A percentile compares a stretch with the other conserved stretches of the same genome.
phyloP scores from a whole-genome alignment of 2,113 vertebrate genomes.

The Grantiella picta region DNA sequence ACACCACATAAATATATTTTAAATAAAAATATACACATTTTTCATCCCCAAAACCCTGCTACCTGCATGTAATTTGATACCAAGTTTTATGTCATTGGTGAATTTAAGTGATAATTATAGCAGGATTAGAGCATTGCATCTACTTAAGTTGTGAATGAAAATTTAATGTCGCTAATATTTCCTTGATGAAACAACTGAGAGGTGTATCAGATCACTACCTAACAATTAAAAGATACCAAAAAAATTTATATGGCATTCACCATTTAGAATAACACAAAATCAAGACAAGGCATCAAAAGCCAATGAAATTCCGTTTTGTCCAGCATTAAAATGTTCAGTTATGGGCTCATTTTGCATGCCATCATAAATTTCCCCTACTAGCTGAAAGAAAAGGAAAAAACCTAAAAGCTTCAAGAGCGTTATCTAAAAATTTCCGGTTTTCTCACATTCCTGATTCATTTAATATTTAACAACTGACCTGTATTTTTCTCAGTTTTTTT shows the following conservation, averaged over 20 bases:
- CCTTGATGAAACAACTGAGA: slow-evolving; percentile 38
- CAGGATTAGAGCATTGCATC: slow-evolving; percentile 13
- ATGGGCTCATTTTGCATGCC: background rate
- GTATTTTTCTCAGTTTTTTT: background rate
- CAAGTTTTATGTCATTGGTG: slow-evolving; percentile 26
- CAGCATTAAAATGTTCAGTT: background rate
- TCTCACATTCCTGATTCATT: background rate
- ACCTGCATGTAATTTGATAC: background rate
- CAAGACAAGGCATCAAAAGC: slow-evolving; percentile 10
- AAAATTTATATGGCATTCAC: background rate
- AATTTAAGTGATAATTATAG: slow-evolving; percentile 42
- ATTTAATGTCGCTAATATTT: slow-evolving; percentile 39
- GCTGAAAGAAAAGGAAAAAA: background rate
- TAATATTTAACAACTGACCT: background rate
- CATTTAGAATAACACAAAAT: slow-evolving; percentile 39
- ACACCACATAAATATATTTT: background rate
- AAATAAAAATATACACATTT: background rate
- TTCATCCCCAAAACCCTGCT: background rate
- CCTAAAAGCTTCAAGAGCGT: background rate
- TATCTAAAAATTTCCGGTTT: slow-evolving; percentile 14
- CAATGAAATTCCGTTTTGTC: slow-evolving; percentile 25
- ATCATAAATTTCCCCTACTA: slow-evolving; percentile 28
- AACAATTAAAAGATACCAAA: slow-evolving; percentile 32
- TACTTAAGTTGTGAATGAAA: slow-evolving; percentile 41
- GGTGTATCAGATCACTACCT: slow-evolving; percentile 26